Evolutionary conservation across 2,797 vertebrate species (phyloP), one percentile per base, ranked within the genome.

Genomic region (Tenualosa thibaudeaui): DNA sequence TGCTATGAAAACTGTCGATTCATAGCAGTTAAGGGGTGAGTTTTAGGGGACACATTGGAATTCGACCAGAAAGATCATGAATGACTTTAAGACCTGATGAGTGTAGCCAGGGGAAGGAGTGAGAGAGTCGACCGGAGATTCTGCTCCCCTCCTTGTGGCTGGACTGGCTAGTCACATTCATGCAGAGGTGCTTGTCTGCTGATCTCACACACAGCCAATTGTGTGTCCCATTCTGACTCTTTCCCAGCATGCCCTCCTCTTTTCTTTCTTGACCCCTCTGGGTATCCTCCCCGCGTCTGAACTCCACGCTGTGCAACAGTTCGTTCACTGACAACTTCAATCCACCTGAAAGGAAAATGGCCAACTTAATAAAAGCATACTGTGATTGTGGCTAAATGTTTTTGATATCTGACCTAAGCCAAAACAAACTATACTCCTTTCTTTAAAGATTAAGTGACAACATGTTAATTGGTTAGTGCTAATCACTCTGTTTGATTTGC

Each of bases 241-340:
- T 86, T n/a, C 85, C 92, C 19, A 87, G 86, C 53, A 85, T 84
- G 13, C 90, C 54, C 90, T 89, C 84, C 78, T 84, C 68, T 75
- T 43, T 9, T 37, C 7, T 24, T 13, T 37, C 13, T 37, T 92
- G 93, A 88, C 49, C 17, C 75, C 86, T n/a, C n/a, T 60, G 22
- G 17, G 22, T 92, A 82, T 26, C 56, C 43, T 86, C 86, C 56
- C 91, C 93, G 88, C 93, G 95, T 86, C 89, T 93, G 78, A 97
- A 90, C 22, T 92, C 93, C 81, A 97, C 31, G 4, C 92, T 92
- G 89, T 96, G 95, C 22, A 92, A 10, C 0, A 83, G 88, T 37
- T 91, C 89, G 87, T 94, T 92, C 46, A 94, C 90, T 53, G 88
- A 89, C 51, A 97, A 89, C 46, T 54, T 94, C 86, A 98, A 81